Conservation (phyloP, 2,888 invertebrate species). For the Stenchaetothrips biformis region DNA sequence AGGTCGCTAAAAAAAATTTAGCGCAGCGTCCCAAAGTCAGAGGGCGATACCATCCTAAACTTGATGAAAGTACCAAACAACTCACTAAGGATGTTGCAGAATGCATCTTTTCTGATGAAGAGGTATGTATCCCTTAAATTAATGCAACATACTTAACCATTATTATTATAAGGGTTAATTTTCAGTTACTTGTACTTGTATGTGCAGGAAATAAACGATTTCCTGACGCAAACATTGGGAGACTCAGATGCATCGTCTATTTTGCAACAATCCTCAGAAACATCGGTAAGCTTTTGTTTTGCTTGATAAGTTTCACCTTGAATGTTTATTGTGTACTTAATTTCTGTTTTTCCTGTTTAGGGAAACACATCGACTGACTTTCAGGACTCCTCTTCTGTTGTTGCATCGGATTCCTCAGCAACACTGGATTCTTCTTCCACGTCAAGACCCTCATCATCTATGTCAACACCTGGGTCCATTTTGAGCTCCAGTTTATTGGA, state of each 20-base stretch:
- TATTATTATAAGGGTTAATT: not conserved
- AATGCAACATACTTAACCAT: not conserved
- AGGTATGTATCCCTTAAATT: not conserved
- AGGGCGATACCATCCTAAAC: no score
- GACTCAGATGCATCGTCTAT: not conserved
- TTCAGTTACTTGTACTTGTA: not conserved
- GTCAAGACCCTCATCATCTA: not conserved
- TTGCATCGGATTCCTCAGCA: not conserved
- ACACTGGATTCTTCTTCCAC: no score
- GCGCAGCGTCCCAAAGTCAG: no score
- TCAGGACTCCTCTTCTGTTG: not conserved
- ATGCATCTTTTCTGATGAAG: not conserved
- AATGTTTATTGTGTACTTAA: not conserved
- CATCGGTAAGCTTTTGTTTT: not conserved
- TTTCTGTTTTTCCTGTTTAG: not conserved
- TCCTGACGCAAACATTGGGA: not conserved
- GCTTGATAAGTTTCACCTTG: not conserved
- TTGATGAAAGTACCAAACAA: not conserved
- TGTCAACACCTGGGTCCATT: not conserved
- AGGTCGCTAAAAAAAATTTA: no score
- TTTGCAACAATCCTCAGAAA: not conserved
- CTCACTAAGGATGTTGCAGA: not conserved
- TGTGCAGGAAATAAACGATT: not conserved
- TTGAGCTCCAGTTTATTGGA: not conserved
- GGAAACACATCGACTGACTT: not conserved